Percentiles rank a stretch among this genome's conserved stretches.
These are phyloP conservation scores for Callyntrura guangdongensis DNA, from an alignment of 2,888 invertebrate species.

Conservation along the genomic window DNA sequence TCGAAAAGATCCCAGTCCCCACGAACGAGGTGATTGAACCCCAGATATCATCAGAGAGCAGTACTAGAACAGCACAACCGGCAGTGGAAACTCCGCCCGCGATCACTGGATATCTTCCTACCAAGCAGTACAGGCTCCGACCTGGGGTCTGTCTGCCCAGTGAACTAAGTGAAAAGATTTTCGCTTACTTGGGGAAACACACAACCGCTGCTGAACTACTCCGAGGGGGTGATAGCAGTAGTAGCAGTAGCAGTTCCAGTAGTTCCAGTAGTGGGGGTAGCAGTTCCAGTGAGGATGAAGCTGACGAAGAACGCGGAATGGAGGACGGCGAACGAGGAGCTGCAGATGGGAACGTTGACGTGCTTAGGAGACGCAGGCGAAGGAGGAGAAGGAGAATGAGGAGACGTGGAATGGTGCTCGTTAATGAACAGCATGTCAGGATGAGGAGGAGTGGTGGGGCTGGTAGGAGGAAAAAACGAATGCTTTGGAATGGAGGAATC, in stretches of 20 bases:
- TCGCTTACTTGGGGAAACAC: slow-evolving; percentile 86
- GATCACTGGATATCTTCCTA: slow-evolving; percentile 43
- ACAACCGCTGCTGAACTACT: slow-evolving; percentile 55
- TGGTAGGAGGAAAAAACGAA: slow-evolving; percentile 35
- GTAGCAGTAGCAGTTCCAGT: slow-evolving; percentile 30
- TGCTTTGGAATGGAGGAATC: slow-evolving; percentile 69
- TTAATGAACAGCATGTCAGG: slow-evolving; percentile 43
- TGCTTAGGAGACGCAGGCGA: slow-evolving; percentile 50
- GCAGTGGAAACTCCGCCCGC: slow-evolving; percentile 30
- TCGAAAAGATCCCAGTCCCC: slow-evolving; percentile 86
- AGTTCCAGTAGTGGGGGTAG: slow-evolving; percentile 45
- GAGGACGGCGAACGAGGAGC: slow-evolving; percentile 23
- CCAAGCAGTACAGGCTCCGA: slow-evolving; percentile 87
- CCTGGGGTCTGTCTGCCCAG: slow-evolving; percentile 90
- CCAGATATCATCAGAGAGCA: slow-evolving; percentile 4
- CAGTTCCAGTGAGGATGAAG: slow-evolving; percentile 41
- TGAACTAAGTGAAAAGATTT: slow-evolving; percentile 91
- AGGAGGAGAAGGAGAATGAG: slow-evolving; percentile 54
- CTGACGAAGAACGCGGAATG: slow-evolving; percentile 1
- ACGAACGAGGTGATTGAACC: slow-evolving; percentile 55
- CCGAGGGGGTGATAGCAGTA: slow-evolving; percentile 23
- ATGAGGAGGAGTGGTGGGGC: slow-evolving; percentile 46
- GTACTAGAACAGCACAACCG: slow-evolving; percentile 5
- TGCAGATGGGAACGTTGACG: slow-evolving; percentile 26
- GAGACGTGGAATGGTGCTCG: slow-evolving; percentile 9